Evolutionary conservation across 2,113 vertebrate species (phyloP).

Genomic region (Eublepharis macularius): DNA sequence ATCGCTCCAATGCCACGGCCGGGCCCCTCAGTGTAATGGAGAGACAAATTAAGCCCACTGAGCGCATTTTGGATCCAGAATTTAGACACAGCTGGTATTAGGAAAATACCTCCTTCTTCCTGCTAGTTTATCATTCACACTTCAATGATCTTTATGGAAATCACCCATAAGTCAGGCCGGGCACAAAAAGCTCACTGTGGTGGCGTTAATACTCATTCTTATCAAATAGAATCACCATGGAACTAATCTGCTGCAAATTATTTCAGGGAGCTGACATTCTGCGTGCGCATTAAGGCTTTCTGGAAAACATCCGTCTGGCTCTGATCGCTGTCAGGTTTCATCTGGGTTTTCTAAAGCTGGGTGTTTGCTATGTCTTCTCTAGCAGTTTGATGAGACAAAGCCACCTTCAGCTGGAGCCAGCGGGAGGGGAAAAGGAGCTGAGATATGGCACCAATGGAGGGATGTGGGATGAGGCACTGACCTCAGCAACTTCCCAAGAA

Average conservation of each 20-base stretch:
- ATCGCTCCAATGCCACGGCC: slow-evolving; percentile 42
- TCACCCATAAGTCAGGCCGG: slow-evolving; percentile 54
- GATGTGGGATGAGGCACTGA: not conserved
- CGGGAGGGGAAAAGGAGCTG: not conserved
- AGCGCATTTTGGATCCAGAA: slow-evolving; percentile 39
- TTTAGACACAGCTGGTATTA: slow-evolving; percentile 34
- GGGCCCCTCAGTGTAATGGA: slow-evolving; percentile 57
- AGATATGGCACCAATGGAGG: not conserved
- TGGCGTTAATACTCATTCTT: slow-evolving; percentile 73
- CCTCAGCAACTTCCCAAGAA: too few relatives aligned
- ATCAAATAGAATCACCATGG: slow-evolving; percentile 72
- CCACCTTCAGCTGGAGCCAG: slow-evolving; percentile 6
- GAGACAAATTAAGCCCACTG: slow-evolving; percentile 69
- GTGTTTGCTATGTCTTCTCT: slow-evolving; percentile 29
- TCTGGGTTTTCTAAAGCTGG: slow-evolving; percentile 58
- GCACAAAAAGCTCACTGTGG: slow-evolving; percentile 67
- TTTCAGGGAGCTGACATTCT: slow-evolving; percentile 71
- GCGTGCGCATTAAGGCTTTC: slow-evolving; percentile 59
- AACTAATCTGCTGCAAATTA: slow-evolving; percentile 75
- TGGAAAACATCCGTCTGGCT: slow-evolving; percentile 53
- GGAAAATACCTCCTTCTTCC: slow-evolving; percentile 43
- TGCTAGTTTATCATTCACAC: slow-evolving; percentile 66
- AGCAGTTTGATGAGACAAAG: not conserved
- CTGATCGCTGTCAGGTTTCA: slow-evolving; percentile 54
- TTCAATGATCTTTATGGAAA: slow-evolving; percentile 69